Base-by-base conservation (phyloP, 2,888 invertebrate genomes). In the Anorthoa munda region DNA sequence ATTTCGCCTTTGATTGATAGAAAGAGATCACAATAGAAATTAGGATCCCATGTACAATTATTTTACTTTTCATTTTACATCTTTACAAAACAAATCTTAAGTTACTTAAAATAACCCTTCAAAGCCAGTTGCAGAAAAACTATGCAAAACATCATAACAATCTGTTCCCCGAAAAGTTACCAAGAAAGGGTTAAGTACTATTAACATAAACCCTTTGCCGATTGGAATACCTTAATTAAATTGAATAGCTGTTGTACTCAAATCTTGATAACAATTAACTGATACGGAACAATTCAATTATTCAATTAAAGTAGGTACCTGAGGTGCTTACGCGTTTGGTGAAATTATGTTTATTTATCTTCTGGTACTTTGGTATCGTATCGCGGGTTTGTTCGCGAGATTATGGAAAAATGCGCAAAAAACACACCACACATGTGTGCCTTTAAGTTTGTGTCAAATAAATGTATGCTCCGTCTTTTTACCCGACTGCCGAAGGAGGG, bases 251-350 rank as follows among this genome's bases (percentile, higher is more conserved):
- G 51, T 48, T 70, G 68, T 77, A 77, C 72, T 74, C 50, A 81
- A 83, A 79, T 72, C 75, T 76, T 73, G 60, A 69, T 64, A 86
- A 79, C 83, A 72, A 79, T 84, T 66, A 77, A 77, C 58, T 56
- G 76, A 77, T 79, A 66, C 64, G 65, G 51, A 69, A 72, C 63
- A 70, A 86, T 80, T 69, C 31, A 73, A 77, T 79, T 72, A 81
- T 66, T 45, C 21, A 69, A 55, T 78, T 69, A 13, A 50, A 31
- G 2, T 51, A 50, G 39, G 31, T 71, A 60, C 17, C 56, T 50
- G 31, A 68, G 26, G 51, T 58, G 31, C 48, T 65, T 63, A 66
- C 60, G 66, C 51, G 18, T 39, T 67, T 18, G 56, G n/a, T 15
- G 26, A 39, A 66, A 21, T 75, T 56, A 23, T 31, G 26, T 56